phyloP scores from a whole-genome alignment of 2,113 vertebrate species.

The Pollachius pollachius region DNA sequence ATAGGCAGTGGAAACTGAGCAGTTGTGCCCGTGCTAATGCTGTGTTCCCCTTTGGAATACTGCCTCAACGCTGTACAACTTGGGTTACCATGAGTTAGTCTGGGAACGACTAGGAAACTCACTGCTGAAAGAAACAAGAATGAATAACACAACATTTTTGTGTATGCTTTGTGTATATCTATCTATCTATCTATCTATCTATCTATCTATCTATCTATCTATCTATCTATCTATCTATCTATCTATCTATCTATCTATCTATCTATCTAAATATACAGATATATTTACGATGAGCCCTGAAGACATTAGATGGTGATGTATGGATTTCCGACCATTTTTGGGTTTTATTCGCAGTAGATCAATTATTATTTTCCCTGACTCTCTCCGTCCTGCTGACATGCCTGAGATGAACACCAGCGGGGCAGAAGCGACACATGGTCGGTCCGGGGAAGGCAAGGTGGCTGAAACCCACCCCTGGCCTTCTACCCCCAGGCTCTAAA shows the following conservation, averaged over 20 bases:
- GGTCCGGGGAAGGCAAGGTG: slow-evolving; percentile 48
- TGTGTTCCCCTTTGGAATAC: slow-evolving; percentile 21
- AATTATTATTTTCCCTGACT: slow-evolving; percentile 54
- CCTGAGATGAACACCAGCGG: slow-evolving; percentile 41
- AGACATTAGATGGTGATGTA: slow-evolving; percentile 42
- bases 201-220: slow-evolving; percentile 31
- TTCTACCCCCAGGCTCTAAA: slow-evolving; percentile 62
- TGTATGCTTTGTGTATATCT: too few relatives aligned
- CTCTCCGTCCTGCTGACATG: slow-evolving; percentile 49
- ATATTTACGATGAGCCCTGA: slow-evolving; percentile 24
- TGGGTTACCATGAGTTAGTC: too few relatives aligned
- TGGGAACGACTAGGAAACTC: too few relatives aligned
- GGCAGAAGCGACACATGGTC: slow-evolving; percentile 45
- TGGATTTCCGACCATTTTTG: slow-evolving; percentile 52
- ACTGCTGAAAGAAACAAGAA: too few relatives aligned
- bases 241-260: too few relatives aligned
- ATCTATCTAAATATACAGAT: too few relatives aligned
- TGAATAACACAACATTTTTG: too few relatives aligned
- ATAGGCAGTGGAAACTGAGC: slow-evolving; percentile 53
- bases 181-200: slow-evolving; percentile 39
- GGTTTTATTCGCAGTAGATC: slow-evolving; percentile 63
- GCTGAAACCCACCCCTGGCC: slow-evolving; percentile 42
- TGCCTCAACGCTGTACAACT: slow-evolving; percentile 40
- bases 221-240: slow-evolving; percentile 11
- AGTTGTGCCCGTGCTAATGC: slow-evolving; percentile 38